Conservation (phyloP, 1,140 invertebrate species). For the Protaetia brevitarsis region DNA sequence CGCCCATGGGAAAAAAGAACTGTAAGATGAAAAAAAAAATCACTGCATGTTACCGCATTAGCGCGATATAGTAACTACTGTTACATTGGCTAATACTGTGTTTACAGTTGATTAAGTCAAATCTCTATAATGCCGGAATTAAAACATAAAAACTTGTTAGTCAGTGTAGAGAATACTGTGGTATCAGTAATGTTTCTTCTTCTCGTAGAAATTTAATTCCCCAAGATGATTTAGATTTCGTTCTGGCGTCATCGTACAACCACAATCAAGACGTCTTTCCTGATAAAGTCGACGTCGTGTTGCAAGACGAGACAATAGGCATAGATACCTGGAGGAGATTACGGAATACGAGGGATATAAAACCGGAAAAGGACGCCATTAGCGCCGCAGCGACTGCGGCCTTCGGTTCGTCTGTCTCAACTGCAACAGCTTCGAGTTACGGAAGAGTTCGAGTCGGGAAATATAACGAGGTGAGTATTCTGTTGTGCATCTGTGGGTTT, state of each 20-base stretch:
- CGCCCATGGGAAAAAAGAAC: too few relatives aligned
- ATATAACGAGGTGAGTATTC: conserved; percentile 12
- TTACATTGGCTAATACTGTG: too few relatives aligned
- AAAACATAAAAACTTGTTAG: too few relatives aligned
- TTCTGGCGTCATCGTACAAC: conserved; percentile 58
- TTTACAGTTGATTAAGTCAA: too few relatives aligned
- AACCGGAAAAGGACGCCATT: conserved; percentile 42
- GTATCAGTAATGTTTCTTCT: too few relatives aligned
- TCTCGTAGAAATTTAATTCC: conserved; percentile 50
- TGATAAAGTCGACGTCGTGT: conserved; percentile 56
- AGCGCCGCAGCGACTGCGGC: conserved; percentile 6
- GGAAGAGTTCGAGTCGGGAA: neutral
- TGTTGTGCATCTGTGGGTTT: too few relatives aligned
- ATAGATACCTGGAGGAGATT: conserved; percentile 55
- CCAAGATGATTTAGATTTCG: conserved; percentile 59
- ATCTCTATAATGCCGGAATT: too few relatives aligned
- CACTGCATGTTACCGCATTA: too few relatives aligned
- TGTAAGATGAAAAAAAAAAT: too few relatives aligned
- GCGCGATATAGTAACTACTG: too few relatives aligned
- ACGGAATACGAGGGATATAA: conserved; percentile 55
- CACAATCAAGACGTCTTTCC: conserved; percentile 58
- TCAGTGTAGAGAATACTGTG: too few relatives aligned
- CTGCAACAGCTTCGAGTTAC: neutral
- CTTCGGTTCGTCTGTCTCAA: too few relatives aligned
- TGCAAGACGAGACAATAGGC: conserved; percentile 59